Evolutionary conservation across 23 tunicate genomes (phyloP).

Genomic region (Halocynthia aurantium): DNA sequence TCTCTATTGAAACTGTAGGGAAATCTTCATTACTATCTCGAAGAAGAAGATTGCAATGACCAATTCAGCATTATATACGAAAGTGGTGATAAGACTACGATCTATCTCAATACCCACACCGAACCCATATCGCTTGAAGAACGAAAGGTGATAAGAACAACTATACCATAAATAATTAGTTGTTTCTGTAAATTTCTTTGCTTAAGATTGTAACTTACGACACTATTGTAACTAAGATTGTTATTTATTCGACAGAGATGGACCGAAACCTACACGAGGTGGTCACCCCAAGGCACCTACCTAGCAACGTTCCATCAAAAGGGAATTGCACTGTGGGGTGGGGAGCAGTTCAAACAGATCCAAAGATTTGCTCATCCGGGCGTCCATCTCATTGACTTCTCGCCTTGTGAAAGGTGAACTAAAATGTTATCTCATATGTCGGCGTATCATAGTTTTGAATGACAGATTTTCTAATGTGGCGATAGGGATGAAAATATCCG

Average conservation of each 20-base stretch:
- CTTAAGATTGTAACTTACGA: not conserved
- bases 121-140: constrained; percentile 54
- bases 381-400: constrained; percentile 86
- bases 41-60: constrained; percentile 83
- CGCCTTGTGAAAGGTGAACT: constrained; percentile 88
- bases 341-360: constrained; percentile 72
- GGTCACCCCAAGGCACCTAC: constrained; percentile 89
- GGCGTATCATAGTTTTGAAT: too few relatives aligned
- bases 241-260: constrained; percentile 39
- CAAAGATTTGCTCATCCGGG: constrained; percentile 80
- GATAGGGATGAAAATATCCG: too few relatives aligned
- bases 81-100: constrained; percentile 74
- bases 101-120: constrained; percentile 58
- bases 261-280: constrained; percentile 88
- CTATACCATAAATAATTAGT: not conserved
- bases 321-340: constrained; percentile 93
- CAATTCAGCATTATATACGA: constrained; percentile 94
- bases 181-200: not conserved
- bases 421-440: too few relatives aligned
- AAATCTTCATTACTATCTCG: constrained; percentile 72
- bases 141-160: constrained; percentile 44
- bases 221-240: too few relatives aligned
- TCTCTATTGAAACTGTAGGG: constrained; percentile 27
- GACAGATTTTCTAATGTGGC: too few relatives aligned
- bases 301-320: constrained; percentile 85